phyloP scores from a whole-genome alignment of 1,140 invertebrate genomes.

The Armadillidium nasatum region DNA sequence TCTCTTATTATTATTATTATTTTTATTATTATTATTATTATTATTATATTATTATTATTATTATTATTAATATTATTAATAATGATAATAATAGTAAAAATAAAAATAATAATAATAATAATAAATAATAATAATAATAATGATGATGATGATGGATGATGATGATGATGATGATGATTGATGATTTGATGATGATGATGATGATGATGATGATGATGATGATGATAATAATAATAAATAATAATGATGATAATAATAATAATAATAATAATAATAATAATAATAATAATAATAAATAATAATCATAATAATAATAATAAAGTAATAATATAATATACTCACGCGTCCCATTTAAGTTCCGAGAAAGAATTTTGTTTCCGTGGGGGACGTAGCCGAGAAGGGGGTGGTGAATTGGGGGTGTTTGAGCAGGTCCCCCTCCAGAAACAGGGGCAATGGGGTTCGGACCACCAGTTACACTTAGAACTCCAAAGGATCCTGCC shows the following conservation, averaged over 20 bases:
- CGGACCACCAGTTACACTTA: not conserved
- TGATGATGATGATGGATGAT: no score
- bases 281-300: not conserved
- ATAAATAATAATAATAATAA: no score
- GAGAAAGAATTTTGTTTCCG: conserved; percentile 52
- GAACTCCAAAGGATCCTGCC: not conserved
- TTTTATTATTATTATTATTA: no score
- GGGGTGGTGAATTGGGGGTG: conserved; percentile 28
- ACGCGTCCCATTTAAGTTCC: conserved; percentile 55
- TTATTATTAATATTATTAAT: no score
- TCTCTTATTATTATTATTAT: no score
- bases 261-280: not conserved
- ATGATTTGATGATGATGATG: no score
- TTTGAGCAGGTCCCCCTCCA: not conserved
- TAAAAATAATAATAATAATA: no score
- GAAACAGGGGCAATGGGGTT: not conserved
- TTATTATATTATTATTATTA: no score
- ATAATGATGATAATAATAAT: not conserved
- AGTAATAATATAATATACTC: conserved; percentile 45
- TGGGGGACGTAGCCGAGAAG: conserved; percentile 40
- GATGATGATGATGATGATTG: no score
- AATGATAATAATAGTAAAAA: no score
- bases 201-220: not conserved
- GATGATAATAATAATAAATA: not conserved
- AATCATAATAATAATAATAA: not conserved